phyloP scores from a whole-genome alignment of 2,113 vertebrate species.

The Tenrec ecaudatus region DNA sequence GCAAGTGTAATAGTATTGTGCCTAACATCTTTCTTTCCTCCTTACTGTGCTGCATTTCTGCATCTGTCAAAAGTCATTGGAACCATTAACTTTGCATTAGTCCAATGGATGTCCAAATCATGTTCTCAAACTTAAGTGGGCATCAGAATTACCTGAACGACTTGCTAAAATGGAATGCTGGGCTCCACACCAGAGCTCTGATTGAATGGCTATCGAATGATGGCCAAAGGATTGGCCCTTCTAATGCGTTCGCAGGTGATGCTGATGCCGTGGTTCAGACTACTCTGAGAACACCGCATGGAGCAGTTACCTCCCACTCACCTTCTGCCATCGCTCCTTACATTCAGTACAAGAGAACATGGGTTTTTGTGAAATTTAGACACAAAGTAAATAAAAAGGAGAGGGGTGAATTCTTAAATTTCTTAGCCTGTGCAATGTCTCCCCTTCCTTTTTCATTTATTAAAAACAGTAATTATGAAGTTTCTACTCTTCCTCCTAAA shows the following conservation, averaged over 20 bases:
- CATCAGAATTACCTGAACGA: neutral
- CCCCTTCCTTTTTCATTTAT: neutral
- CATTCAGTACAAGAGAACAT: neutral
- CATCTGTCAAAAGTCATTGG: slow-evolving; percentile 7
- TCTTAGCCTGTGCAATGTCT: neutral
- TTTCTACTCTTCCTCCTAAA: neutral
- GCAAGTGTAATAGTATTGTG: neutral
- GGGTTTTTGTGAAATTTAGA: slow-evolving; percentile 15
- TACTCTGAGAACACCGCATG: neutral
- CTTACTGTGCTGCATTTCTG: neutral
- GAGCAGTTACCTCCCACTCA: neutral
- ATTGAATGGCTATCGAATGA: neutral
- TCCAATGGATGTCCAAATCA: slow-evolving; percentile 16
- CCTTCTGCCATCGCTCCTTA: neutral
- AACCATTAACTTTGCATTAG: slow-evolving; percentile 22
- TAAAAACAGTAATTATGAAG: neutral
- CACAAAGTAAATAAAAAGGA: neutral
- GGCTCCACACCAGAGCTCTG: neutral
- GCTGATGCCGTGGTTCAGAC: neutral
- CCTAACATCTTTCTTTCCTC: neutral
- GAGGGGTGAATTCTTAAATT: neutral
- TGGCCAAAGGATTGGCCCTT: neutral
- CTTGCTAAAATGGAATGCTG: neutral
- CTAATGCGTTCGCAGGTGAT: neutral
- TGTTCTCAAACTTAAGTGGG: slow-evolving; percentile 1